A percentile compares a stretch with the other conserved stretches of the same genome.
Evolutionary conservation across 2,113 vertebrate species (phyloP).

Genomic region (Dicaeum eximium): DNA sequence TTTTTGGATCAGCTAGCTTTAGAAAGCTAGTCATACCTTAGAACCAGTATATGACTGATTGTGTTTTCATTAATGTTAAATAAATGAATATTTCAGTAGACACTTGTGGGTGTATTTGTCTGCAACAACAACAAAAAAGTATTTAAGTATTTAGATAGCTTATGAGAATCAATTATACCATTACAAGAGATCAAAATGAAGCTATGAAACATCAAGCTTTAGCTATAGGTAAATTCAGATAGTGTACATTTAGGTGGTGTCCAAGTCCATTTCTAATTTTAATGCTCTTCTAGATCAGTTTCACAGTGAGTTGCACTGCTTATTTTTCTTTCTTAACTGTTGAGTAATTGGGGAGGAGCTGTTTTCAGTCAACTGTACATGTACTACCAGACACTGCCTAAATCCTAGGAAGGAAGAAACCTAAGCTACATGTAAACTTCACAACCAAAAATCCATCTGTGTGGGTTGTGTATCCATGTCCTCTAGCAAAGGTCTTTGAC

Average conservation of each 20-base stretch:
- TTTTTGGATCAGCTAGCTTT: not conserved
- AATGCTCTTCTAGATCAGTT: not conserved
- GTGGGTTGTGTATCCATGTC: not conserved
- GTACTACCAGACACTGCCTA: not conserved
- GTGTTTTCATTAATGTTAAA: not conserved
- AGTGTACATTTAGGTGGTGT: not conserved
- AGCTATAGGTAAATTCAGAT: not conserved
- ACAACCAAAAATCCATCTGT: not conserved
- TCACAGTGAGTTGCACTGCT: not conserved
- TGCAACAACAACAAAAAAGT: not conserved
- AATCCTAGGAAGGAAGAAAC: not conserved
- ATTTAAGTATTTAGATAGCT: not conserved
- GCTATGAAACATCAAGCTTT: not conserved
- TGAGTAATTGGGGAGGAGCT: not conserved
- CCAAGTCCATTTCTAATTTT: not conserved
- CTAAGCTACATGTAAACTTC: not conserved
- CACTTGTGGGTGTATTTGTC: not conserved
- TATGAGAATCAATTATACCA: not conserved
- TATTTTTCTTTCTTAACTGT: not conserved
- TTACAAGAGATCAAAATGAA: not conserved
- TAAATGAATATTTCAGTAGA: not conserved
- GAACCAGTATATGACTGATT: not conserved
- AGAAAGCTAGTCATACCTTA: not conserved
- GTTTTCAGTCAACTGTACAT: not conserved
- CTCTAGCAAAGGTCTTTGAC: not conserved